Evolutionary conservation across 1,140 invertebrate genomes (phyloP), one percentile per base, ranked within the genome.

Genomic region (Trachelipus rathkii): DNA sequence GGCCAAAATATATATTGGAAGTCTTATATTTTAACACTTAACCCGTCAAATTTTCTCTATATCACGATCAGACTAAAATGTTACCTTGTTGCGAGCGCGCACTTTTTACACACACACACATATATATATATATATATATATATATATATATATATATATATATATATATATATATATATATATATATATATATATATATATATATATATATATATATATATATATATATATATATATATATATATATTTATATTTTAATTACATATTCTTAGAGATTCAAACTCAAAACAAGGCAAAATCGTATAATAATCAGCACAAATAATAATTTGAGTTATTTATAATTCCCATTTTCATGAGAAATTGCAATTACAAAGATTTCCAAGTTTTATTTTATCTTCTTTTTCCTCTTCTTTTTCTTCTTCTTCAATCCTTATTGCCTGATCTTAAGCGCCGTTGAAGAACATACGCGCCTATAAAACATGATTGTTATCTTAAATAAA

Each of bases 161-260:
- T 60, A 60, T 60, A 60, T 60, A 15, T 15, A 15, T 60, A 19
- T 15, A 60, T 60, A 60, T 15, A 15, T 60, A 60, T 60, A 60
- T 60, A 60, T 60, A 60, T 60, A 60, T 60, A 60, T 60, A 60
- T 60, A 60, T 60, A 60, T 60, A 60, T 60, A 60, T 60, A 60
- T 60, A 60, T 60, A 60, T 60, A 60, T 60, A 60, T 60, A 60
- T 60, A 60, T 60, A 60, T 60, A 60, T 60, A 60, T 60, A 60
- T 60, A 60, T 60, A 60, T 60, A 60, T 60, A 15, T 15, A 15
- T 15, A 60, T 60, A 60, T 60, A 60, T 60, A 13, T 13, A 60
- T 60, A 33, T 33, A 33, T 33, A 33, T 33, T 3, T 3, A 33
- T 3, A 33, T 33, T 33, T 33, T 33, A 33, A 6, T 33, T 33